Percentiles rank a stretch among this genome's conserved stretches.
phyloP scores from a whole-genome alignment of 2,888 invertebrate species.

The Abrostola triplasia region DNA sequence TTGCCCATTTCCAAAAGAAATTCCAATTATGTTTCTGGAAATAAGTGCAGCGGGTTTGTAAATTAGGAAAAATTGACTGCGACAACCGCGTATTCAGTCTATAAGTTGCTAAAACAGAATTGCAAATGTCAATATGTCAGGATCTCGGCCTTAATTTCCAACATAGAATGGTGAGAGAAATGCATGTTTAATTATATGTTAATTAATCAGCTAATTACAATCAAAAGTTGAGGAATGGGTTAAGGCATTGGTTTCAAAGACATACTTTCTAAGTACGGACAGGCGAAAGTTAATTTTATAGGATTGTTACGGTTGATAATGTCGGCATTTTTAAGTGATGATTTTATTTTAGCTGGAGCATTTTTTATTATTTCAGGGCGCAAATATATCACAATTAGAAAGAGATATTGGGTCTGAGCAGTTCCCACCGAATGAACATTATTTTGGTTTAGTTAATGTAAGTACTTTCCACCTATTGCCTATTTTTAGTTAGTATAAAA shows the following conservation, averaged over 20 bases:
- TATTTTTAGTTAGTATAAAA: background rate
- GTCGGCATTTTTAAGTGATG: constrained; percentile 56
- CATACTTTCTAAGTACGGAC: constrained; percentile 15
- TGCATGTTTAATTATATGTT: constrained; percentile 60
- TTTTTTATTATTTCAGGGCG: constrained; percentile 91
- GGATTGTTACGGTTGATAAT: constrained; percentile 29
- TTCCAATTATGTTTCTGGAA: constrained; percentile 75
- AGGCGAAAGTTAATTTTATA: constrained; percentile 20
- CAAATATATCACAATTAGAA: constrained; percentile 99
- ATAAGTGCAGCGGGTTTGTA: constrained; percentile 63
- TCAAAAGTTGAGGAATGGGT: constrained; percentile 20
- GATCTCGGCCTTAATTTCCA: constrained; percentile 89
- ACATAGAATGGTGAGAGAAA: constrained; percentile 86
- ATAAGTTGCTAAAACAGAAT: constrained; percentile 80
- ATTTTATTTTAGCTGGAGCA: constrained; percentile 19
- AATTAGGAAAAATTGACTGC: constrained; percentile 62
- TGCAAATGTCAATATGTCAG: constrained; percentile 89
- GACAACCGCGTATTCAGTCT: constrained; percentile 69
- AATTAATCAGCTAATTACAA: constrained; percentile 55
- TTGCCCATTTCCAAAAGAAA: constrained; percentile 71
- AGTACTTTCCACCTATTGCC: constrained; percentile 70
- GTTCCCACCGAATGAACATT: constrained; percentile 99
- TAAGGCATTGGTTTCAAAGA: constrained; percentile 15
- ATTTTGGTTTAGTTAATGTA: constrained; percentile 99
- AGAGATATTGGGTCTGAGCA: constrained; percentile 99